Evolutionary conservation across 2,888 invertebrate genomes (phyloP).

Genomic region (Philaethria dido): DNA sequence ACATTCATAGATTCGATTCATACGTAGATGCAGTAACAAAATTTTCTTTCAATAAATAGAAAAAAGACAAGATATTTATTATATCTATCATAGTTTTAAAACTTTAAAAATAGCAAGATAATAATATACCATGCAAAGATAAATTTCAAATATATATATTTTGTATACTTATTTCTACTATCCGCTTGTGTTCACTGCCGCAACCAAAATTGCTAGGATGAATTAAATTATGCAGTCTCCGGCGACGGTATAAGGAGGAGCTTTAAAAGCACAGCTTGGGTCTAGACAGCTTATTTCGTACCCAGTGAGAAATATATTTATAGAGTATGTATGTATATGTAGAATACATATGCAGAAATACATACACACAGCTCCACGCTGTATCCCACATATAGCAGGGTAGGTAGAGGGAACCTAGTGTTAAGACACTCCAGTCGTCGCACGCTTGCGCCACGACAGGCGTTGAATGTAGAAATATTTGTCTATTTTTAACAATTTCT

Average conservation of each 20-base stretch:
- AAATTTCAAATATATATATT: background rate
- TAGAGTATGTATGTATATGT: too few relatives aligned
- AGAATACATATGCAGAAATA: too few relatives aligned
- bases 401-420: too few relatives aligned
- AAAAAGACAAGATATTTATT: background rate
- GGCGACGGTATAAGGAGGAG: slow-evolving; percentile 1
- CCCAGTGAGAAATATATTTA: background rate
- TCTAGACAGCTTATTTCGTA: slow-evolving; percentile 10
- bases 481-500: too few relatives aligned
- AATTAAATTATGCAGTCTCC: slow-evolving; percentile 20
- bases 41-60: background rate
- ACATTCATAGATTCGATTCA: too few relatives aligned
- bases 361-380: too few relatives aligned
- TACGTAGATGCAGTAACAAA: too few relatives aligned
- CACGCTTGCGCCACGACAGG: too few relatives aligned
- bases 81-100: background rate
- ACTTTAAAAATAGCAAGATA: background rate
- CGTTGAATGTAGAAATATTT: too few relatives aligned
- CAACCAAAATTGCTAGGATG: slow-evolving; percentile 2
- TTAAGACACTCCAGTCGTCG: too few relatives aligned
- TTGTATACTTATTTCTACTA: too few relatives aligned
- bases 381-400: too few relatives aligned
- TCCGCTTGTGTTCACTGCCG: background rate
- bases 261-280: slow-evolving; percentile 13
- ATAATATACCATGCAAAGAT: background rate